Evolutionary conservation across 2,113 vertebrate genomes (phyloP).

Genomic region (Toxostoma redivivum): DNA sequence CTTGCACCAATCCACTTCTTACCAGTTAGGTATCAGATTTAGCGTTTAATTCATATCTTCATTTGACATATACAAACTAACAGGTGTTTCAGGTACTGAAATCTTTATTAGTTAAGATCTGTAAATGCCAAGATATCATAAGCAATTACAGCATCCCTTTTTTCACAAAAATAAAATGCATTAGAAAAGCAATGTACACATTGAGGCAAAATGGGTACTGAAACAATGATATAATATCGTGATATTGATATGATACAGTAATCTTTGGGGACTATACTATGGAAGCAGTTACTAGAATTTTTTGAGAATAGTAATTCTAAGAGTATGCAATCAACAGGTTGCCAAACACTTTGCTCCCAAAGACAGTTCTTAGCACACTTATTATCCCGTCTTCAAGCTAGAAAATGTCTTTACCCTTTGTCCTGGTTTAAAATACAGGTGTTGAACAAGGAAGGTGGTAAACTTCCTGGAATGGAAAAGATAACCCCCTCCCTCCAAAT

Average conservation of each 20-base stretch:
- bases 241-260: no score
- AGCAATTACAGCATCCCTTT: neutral
- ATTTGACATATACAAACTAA: neutral
- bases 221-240: neutral
- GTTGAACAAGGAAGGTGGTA: no score
- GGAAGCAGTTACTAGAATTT: neutral
- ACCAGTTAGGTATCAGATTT: no score
- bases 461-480: neutral
- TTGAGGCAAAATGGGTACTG: neutral
- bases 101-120: neutral
- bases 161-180: accelerated
- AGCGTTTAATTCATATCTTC: neutral
- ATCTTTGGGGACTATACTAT: neutral
- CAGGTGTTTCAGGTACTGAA: neutral
- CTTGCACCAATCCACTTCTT: neutral
- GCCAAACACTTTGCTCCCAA: accelerated
- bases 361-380: neutral
- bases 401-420: neutral
- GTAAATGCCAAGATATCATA: neutral
- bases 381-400: neutral
- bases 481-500: neutral
- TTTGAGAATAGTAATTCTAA: neutral
- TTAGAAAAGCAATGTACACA: accelerated
- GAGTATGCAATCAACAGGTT: neutral
- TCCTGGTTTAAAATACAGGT: neutral